Conservation (phyloP, 1,140 invertebrate species). For the Lasioglossum albipes region DNA sequence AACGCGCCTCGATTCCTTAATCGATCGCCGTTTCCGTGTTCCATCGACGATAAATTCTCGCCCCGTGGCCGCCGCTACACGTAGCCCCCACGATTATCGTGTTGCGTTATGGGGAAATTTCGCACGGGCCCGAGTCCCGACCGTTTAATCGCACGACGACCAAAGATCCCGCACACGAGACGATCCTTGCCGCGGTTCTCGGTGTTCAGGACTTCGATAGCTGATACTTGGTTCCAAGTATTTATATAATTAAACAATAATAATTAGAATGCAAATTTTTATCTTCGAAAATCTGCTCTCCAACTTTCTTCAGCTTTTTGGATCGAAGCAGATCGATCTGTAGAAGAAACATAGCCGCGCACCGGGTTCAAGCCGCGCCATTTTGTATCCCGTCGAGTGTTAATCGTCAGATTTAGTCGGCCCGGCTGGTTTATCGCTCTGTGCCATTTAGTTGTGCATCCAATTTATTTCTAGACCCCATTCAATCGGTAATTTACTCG, state of each 20-base stretch:
- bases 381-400: not conserved
- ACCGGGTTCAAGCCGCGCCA: not conserved
- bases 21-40: conserved; percentile 36
- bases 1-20: conserved; percentile 53
- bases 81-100: conserved; percentile 44
- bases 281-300: too few relatives aligned
- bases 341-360: not conserved
- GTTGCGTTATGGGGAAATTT: conserved; percentile 17
- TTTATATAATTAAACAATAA: too few relatives aligned
- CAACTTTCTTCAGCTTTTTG: not conserved
- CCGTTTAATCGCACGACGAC: not conserved
- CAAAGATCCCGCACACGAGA: not conserved
- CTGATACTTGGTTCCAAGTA: too few relatives aligned
- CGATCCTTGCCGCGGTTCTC: not conserved
- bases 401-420: not conserved
- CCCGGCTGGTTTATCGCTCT: not conserved
- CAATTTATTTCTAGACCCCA: conserved; percentile 8
- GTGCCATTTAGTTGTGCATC: not conserved
- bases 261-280: too few relatives aligned
- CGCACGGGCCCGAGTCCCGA: not conserved
- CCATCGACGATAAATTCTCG: conserved; percentile 42
- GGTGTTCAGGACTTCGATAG: too few relatives aligned
- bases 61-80: not conserved
- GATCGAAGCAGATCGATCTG: conserved; percentile 1
- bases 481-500: conserved; percentile 6